A percentile compares a stretch with the other conserved stretches of the same genome.
phyloP scores from a whole-genome alignment of 1,140 invertebrate genomes.

The Atta colombica region DNA sequence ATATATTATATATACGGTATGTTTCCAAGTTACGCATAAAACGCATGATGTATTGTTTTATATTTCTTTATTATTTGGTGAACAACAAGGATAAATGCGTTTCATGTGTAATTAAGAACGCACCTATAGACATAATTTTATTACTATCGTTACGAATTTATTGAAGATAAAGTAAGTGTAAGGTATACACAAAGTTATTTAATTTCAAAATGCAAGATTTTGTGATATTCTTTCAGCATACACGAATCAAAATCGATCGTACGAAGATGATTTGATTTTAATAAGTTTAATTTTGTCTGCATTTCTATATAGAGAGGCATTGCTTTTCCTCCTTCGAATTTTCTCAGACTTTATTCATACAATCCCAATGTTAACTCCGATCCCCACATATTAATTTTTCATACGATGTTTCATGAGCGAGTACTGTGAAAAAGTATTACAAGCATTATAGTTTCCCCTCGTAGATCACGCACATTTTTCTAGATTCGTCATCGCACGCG shows the following conservation, averaged over 20 bases:
- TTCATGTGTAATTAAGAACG: too few species aligned
- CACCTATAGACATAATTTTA: neutral
- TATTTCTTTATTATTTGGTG: too few species aligned
- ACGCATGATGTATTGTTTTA: too few species aligned
- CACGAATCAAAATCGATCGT: neutral
- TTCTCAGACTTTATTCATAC: neutral
- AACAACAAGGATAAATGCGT: too few species aligned
- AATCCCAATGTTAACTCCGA: neutral
- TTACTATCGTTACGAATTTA: neutral
- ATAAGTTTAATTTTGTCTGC: neutral
- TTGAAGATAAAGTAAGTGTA: neutral
- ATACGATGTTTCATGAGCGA: constrained; percentile 18
- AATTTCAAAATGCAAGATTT: constrained; percentile 29
- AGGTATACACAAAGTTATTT: neutral
- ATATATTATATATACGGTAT: neutral
- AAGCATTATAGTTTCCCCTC: constrained; percentile 53
- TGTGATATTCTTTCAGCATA: constrained; percentile 21
- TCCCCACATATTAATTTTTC: constrained; percentile 10
- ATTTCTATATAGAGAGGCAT: constrained; percentile 18
- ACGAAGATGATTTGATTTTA: constrained; percentile 3
- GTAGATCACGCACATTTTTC: constrained; percentile 52
- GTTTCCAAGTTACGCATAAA: too few species aligned
- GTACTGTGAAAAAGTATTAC: constrained; percentile 84
- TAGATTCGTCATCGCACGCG: constrained; percentile 49
- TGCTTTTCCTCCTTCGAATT: neutral